Conservation (phyloP, 2,888 invertebrate genomes). For the Yponomeuta cagnagella region DNA sequence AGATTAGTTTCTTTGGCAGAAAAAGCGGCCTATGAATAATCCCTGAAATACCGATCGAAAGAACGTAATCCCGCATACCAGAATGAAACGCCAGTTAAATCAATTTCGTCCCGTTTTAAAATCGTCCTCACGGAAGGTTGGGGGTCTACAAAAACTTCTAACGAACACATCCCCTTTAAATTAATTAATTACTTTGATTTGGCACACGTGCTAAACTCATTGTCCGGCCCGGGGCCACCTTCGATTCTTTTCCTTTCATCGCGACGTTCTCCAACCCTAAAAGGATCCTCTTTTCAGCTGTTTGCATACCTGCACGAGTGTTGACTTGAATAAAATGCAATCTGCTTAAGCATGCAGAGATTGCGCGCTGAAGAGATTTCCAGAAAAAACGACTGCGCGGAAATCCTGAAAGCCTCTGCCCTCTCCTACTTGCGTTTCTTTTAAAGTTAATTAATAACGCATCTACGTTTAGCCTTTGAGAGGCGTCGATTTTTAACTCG, state of each 20-base stretch:
- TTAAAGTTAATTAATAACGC: conserved; percentile 64
- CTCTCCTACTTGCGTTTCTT: conserved; percentile 34
- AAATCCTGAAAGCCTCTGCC: background rate
- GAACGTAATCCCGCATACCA: background rate
- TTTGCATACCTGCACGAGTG: background rate
- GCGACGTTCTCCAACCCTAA: background rate
- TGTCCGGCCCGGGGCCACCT: conserved; percentile 28
- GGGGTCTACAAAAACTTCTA: conserved; percentile 60
- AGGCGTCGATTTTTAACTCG: conserved; percentile 41
- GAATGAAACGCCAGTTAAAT: conserved; percentile 38
- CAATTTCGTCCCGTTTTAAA: conserved; percentile 44
- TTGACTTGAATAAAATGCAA: conserved; percentile 3
- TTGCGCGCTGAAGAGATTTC: background rate
- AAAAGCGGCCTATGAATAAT: too few relatives aligned
- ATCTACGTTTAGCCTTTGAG: conserved; percentile 50
- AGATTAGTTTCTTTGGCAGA: too few relatives aligned
- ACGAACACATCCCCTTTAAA: conserved; percentile 65
- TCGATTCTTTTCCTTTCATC: conserved; percentile 5
- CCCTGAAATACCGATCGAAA: background rate
- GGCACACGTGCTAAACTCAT: conserved; percentile 35
- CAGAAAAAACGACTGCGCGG: background rate
- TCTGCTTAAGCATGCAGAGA: background rate
- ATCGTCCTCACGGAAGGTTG: conserved; percentile 22
- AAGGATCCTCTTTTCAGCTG: background rate
- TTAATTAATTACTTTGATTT: conserved; percentile 60